Evolutionary conservation across 2,888 invertebrate species (phyloP).

Genomic region (Sminthurides aquaticus): DNA sequence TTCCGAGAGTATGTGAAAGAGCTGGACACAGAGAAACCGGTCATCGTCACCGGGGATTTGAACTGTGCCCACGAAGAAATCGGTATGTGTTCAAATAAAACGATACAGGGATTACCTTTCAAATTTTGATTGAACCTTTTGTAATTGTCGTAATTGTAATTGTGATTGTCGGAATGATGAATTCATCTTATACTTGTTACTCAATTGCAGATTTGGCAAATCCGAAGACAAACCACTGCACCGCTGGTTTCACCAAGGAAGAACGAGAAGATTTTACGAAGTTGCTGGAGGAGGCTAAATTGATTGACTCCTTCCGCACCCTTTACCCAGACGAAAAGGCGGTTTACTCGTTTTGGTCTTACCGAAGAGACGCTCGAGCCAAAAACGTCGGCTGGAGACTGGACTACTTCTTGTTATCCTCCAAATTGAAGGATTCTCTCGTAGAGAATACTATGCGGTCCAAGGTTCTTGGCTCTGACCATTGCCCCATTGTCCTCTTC

Average conservation of each 20-base stretch:
- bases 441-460: conserved; percentile 78
- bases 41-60: conserved; percentile 92
- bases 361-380: conserved; percentile 74
- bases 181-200: too few relatives aligned
- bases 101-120: too few relatives aligned
- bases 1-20: conserved; percentile 70
- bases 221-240: conserved; percentile 84
- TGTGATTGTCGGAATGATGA: neutral
- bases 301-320: conserved; percentile 68
- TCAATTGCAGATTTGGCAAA: conserved; percentile 71
- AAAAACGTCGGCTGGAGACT: conserved; percentile 95
- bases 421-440: conserved; percentile 65
- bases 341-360: conserved; percentile 93
- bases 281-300: conserved; percentile 65
- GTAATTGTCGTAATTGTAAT: neutral
- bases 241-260: conserved; percentile 91
- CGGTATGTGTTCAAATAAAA: conserved; percentile 55
- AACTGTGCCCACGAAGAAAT: conserved; percentile 95
- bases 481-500: conserved; percentile 83
- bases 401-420: conserved; percentile 88
- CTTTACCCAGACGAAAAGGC: conserved; percentile 62
- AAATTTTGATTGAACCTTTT: neutral
- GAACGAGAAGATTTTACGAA: conserved; percentile 87
- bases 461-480: conserved; percentile 85
- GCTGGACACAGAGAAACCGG: conserved; percentile 81